These are phyloP conservation scores for Rattus rattus DNA, from an alignment of 2,113 vertebrate genomes.

Conservation along the genomic window DNA sequence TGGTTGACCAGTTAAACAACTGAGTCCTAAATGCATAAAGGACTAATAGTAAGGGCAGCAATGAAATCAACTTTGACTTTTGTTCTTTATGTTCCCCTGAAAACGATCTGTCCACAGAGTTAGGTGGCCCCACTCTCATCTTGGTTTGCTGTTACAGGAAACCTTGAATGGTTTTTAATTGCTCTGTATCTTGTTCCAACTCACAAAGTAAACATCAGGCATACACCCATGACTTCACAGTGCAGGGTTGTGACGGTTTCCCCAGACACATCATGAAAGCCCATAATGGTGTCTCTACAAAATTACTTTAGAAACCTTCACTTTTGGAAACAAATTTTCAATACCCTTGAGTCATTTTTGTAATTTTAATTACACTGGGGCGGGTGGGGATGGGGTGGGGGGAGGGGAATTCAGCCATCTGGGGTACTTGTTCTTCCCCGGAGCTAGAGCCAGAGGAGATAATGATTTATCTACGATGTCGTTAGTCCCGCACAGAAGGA, in stretches of 20 bases:
- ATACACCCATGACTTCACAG: conserved; percentile 53
- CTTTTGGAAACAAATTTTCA: conserved; percentile 65
- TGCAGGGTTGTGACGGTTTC: conserved; percentile 24
- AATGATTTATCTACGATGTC: conserved; percentile 48
- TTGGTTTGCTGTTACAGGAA: background rate
- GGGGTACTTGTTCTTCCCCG: conserved; percentile 64
- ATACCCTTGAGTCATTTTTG: conserved; percentile 61
- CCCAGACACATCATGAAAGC: conserved; percentile 48
- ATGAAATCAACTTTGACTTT: background rate
- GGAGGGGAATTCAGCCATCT: conserved; percentile 48
- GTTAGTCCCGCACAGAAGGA: background rate
- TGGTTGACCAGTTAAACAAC: background rate
- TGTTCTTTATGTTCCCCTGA: background rate
- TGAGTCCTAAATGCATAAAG: background rate
- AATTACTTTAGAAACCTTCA: conserved; percentile 62
- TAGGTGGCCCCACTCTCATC: background rate
- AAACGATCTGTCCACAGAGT: background rate
- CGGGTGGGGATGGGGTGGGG: background rate
- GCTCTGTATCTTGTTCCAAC: background rate
- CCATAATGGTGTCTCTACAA: conserved; percentile 48
- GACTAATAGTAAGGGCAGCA: background rate
- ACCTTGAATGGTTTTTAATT: background rate
- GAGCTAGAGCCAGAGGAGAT: conserved; percentile 56
- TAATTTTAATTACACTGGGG: conserved; percentile 66
- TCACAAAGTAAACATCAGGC: background rate